Base-by-base conservation (phyloP, 2,888 invertebrate species). In the Xestia rhomboidea region DNA sequence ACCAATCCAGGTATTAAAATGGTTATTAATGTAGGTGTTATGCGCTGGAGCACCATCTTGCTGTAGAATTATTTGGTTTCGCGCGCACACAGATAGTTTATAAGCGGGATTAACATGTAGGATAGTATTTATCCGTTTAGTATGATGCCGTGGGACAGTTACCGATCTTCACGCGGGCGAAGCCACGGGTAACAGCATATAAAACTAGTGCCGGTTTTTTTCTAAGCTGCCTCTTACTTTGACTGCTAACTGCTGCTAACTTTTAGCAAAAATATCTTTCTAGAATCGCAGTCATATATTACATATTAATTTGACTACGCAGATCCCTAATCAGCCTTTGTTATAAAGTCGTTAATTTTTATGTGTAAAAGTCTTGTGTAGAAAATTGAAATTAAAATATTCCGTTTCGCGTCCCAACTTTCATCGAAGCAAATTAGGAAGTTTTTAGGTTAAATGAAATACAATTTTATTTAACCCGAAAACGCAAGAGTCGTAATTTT, bases 371-470 rank as follows among this genome's bases (percentile, higher is more conserved):
- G n/a, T n/a, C 38, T 60, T 54, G 15, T 21, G 54, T 69, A 46
- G 68, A 69, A 81, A 67, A 71, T 83, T 81, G 0, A 62, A 67
- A 70, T 69, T 41, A 10, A 54, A 82, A 63, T 83, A 79, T 83
- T 51, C 38, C 54, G 79, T 49, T 24, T 69, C 27, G 24, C 4
- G 51, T 51, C 34, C 64, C 41, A 72, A 80, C 54, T 73, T 81
- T 84, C 24, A 67, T 62, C 62, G 63, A 21, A 4, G 51, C 41
- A 80, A 81, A 84, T 84, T 80, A 54, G 5, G 2, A 69, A 81
- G 60, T 80, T 81, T 27, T 46, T 10, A 44, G 51, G n/a, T 46
- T n/a, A 57, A 34, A 68, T 68, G 57, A 57, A 64, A 38, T 46
- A 46, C 15, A 24, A 82, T 67, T 38, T 18, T 24, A 46, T 63